phyloP scores from a whole-genome alignment of 2,113 vertebrate genomes.

The Dicaeum eximium region DNA sequence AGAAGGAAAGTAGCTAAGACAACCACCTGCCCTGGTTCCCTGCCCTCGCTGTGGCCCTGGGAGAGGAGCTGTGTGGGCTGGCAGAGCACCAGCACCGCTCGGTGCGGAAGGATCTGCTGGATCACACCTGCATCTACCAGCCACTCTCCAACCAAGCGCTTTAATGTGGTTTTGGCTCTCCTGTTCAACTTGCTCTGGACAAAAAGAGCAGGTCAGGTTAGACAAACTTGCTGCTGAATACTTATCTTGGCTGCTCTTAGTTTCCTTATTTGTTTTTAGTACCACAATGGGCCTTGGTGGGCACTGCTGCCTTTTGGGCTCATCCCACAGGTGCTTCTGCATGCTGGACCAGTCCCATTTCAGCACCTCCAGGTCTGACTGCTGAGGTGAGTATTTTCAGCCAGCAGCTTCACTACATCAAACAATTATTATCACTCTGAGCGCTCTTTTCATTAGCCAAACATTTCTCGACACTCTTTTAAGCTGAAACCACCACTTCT shows the following conservation, averaged over 20 bases:
- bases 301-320: background rate
- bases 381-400: background rate
- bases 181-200: background rate
- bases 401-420: background rate
- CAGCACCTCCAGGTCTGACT: background rate
- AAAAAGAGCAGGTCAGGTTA: constrained; percentile 3
- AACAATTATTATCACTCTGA: constrained; percentile 7
- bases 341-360: background rate
- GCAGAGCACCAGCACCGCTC: background rate
- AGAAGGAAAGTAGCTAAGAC: background rate
- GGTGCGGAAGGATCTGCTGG: background rate
- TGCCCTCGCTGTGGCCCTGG: background rate
- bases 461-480: constrained; percentile 32
- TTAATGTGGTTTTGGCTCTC: background rate
- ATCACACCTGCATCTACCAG: background rate
- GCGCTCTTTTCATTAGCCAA: constrained; percentile 47
- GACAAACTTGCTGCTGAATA: background rate
- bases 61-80: background rate
- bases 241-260: background rate
- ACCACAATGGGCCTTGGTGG: accelerated
- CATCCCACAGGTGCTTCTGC: background rate
- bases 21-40: background rate
- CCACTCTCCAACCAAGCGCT: background rate
- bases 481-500: constrained; percentile 37
- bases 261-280: background rate